These are phyloP conservation scores for Chelon auratus DNA, from an alignment of 2,797 vertebrate species.

Conservation along the genomic window DNA sequence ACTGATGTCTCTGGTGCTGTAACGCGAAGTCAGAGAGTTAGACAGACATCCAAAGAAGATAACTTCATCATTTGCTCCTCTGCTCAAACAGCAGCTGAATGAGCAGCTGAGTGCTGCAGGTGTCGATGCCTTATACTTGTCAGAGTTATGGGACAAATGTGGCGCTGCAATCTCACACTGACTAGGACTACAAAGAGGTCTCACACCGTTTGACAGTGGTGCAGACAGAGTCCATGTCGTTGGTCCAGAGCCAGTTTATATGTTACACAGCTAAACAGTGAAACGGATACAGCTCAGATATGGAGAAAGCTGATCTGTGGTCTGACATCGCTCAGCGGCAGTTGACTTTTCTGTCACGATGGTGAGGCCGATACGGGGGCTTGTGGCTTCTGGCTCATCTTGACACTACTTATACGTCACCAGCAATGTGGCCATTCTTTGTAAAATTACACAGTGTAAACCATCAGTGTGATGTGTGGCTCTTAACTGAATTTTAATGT, in stretches of 20 bases:
- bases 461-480: too few species aligned
- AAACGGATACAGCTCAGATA: constrained; percentile 48
- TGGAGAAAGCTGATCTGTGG: constrained; percentile 46
- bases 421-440: background rate
- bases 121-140: constrained; percentile 8
- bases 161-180: constrained; percentile 24
- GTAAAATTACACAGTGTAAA: background rate
- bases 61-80: background rate
- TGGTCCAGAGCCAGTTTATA: constrained; percentile 36
- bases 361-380: background rate
- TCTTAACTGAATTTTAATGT: too few species aligned
- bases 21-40: background rate
- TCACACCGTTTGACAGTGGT: constrained; percentile 19
- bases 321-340: constrained; percentile 10
- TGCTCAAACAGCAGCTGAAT: background rate
- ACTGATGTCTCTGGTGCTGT: too few species aligned
- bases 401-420: background rate
- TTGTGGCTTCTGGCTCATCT: background rate
- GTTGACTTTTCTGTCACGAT: constrained; percentile 43
- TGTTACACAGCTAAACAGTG: constrained; percentile 25
- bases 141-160: constrained; percentile 51
- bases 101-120: background rate
- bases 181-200: constrained; percentile 49
- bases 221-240: constrained; percentile 50
- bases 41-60: background rate